Conservation (phyloP, 2,888 invertebrate species). For the Scrobipalpa atriplicella region DNA sequence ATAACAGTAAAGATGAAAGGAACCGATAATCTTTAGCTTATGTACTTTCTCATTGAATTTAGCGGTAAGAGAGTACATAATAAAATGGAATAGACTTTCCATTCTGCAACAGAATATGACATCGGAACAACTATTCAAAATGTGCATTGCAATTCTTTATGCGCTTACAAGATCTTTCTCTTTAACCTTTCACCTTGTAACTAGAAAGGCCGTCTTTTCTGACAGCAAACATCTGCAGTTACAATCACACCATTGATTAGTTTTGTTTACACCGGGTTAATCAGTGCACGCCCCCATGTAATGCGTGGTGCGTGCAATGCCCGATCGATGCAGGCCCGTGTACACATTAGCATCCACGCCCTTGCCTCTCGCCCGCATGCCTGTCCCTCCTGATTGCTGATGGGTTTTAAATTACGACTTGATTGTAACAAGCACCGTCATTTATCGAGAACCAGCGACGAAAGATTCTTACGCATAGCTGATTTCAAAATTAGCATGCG, state of each 20-base stretch:
- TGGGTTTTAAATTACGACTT: conserved; percentile 51
- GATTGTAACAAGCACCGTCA: conserved; percentile 27
- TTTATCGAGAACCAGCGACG: conserved; percentile 22
- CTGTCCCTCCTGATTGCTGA: conserved; percentile 58
- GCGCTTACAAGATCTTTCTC: conserved; percentile 10
- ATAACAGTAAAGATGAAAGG: conserved; percentile 7
- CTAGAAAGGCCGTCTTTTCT: neutral
- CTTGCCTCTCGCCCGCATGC: conserved; percentile 59
- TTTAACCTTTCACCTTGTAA: conserved; percentile 7
- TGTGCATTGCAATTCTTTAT: neutral
- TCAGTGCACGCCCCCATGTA: conserved; percentile 20
- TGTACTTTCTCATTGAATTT: neutral
- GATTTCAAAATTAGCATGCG: neutral
- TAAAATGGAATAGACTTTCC: neutral
- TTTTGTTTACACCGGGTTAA: conserved; percentile 17
- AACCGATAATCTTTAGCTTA: neutral
- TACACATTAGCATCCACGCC: conserved; percentile 21
- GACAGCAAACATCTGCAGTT: conserved; percentile 12
- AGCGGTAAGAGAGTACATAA: neutral
- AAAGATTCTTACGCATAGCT: neutral
- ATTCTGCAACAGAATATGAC: neutral
- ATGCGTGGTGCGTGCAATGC: conserved; percentile 11
- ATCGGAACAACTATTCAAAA: neutral
- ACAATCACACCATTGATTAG: conserved; percentile 21
- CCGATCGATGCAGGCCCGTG: conserved; percentile 14